Base-by-base conservation (phyloP, 2,113 vertebrate genomes). In the Benthochromis sp. region DNA sequence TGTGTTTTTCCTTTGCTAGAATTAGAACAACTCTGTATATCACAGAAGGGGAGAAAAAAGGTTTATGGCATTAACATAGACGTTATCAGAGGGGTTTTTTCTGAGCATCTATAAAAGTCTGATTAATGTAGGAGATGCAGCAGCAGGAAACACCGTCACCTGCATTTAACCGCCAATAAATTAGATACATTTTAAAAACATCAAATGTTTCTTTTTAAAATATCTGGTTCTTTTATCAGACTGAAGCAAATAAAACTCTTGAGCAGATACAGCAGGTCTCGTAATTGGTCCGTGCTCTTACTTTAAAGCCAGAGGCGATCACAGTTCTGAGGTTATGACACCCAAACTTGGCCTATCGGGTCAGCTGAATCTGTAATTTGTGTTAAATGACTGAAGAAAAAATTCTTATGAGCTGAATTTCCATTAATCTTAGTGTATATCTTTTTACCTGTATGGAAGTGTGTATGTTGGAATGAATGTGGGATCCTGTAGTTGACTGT, bases 1-100 rank as follows among this genome's bases (percentile, higher is more conserved):
- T 11, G 6, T 10, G 0, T 73, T 27, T 45, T 27, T n/a, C 14
- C 9, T 76, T 76, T 47, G 4, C 40, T 29, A 29, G 43, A 76
- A 47, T 76, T 47, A 47, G 40, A 73, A 73, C 69, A 47, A 47
- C 24, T 29, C 71, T 50, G 2, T 31, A 50, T 50, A 78, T 78
- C 16, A 50, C 43, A 78, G 0, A 78, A n/a, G 61, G 10, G 27
- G 16, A 63, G 31, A 50, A 8, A 50, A 78, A 8, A 50, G 21
- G 38, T 27, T 78, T 12, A 1, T 29, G 24, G 16, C 10, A 31
- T 31, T 2, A 47, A n/a, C 27, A 50, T 19, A 19, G 27, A 78
- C 6, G 2, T 11, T 31, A 50, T 31, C 24, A 76, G 9, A 31
- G 16, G 2, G 4, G 0, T 1, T 47, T 71, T 50, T 76, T 29